These are phyloP conservation scores for Leptodactylus fuscus DNA, from an alignment of 2,113 vertebrate species.

Conservation along the genomic window DNA sequence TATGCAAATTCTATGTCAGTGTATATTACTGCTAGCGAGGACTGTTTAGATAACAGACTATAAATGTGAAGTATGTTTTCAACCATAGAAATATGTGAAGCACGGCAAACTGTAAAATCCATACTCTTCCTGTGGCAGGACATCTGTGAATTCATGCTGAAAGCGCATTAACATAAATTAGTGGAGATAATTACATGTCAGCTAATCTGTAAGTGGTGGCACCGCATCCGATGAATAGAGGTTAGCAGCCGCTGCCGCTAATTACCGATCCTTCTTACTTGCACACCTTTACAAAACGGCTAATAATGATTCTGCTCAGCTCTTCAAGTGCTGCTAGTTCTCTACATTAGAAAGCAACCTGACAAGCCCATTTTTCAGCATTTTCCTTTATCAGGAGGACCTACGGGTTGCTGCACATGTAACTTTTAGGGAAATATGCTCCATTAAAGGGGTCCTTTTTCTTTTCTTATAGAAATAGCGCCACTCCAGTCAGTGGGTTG, in stretches of 20 bases:
- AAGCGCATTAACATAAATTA: slow-evolving; percentile 34
- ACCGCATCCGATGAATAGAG: slow-evolving; percentile 17
- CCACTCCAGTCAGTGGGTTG: no score
- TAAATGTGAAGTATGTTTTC: background rate
- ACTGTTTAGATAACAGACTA: no score
- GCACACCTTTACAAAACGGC: background rate
- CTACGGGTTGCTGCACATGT: background rate
- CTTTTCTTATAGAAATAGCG: no score
- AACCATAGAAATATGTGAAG: background rate
- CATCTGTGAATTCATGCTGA: slow-evolving; percentile 13
- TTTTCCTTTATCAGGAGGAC: background rate
- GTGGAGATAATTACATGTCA: slow-evolving; percentile 40
- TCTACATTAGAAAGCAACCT: background rate
- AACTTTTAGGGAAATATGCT: background rate
- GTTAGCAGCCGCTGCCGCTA: slow-evolving; percentile 1
- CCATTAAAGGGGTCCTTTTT: background rate
- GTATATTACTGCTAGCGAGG: background rate
- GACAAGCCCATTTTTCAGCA: background rate
- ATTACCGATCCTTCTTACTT: background rate
- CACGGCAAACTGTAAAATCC: background rate
- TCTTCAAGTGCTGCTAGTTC: background rate
- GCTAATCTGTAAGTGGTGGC: slow-evolving; percentile 24
- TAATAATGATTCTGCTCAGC: slow-evolving; percentile 2
- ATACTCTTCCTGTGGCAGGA: background rate
- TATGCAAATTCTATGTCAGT: no score